Evolutionary conservation across 1,140 invertebrate genomes (phyloP).

Genomic region (Chlorops oryzae): DNA sequence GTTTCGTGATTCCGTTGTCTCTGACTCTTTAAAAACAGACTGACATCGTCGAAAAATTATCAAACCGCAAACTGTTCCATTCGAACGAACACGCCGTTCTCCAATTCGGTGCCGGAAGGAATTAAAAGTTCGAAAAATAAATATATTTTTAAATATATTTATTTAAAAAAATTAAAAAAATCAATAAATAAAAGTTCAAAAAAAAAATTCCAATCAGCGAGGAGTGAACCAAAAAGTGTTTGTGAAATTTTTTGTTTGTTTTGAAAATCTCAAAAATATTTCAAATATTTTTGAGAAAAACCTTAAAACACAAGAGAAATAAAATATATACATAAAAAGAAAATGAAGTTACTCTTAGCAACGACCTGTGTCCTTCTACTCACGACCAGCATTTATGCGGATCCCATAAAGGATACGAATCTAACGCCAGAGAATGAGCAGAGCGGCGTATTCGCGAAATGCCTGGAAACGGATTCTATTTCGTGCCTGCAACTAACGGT

Average conservation of each 20-base stretch:
- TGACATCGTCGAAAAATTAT: slow-evolving; percentile 47
- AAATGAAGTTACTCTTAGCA: slow-evolving; percentile 41
- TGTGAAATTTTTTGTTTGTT: slow-evolving; percentile 16
- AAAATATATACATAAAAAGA: slow-evolving; percentile 19
- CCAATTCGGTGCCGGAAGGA: slow-evolving; percentile 46
- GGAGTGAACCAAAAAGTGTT: no score
- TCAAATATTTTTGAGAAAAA: no score
- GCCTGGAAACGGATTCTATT: slow-evolving; percentile 59
- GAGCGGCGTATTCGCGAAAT: slow-evolving; percentile 49
- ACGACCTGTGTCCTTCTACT: slow-evolving; percentile 44
- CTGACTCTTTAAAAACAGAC: slow-evolving; percentile 49
- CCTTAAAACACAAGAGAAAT: no score
- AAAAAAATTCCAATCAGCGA: slow-evolving; percentile 17
- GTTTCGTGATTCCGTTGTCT: slow-evolving; percentile 37
- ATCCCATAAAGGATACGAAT: slow-evolving; percentile 23
- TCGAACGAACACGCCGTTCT: slow-evolving; percentile 48
- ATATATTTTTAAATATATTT: slow-evolving; percentile 2
- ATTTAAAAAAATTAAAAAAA: slow-evolving; percentile 3
- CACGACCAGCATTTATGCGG: slow-evolving; percentile 40
- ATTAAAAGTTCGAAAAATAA: slow-evolving; percentile 14
- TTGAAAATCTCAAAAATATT: no score
- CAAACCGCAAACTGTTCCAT: slow-evolving; percentile 49
- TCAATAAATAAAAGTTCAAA: slow-evolving; percentile 2
- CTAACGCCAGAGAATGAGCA: slow-evolving; percentile 22
- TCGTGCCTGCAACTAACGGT: slow-evolving; percentile 59